These are phyloP conservation scores for Borostomias antarcticus DNA, from an alignment of 2,797 vertebrate genomes.

Conservation along the genomic window DNA sequence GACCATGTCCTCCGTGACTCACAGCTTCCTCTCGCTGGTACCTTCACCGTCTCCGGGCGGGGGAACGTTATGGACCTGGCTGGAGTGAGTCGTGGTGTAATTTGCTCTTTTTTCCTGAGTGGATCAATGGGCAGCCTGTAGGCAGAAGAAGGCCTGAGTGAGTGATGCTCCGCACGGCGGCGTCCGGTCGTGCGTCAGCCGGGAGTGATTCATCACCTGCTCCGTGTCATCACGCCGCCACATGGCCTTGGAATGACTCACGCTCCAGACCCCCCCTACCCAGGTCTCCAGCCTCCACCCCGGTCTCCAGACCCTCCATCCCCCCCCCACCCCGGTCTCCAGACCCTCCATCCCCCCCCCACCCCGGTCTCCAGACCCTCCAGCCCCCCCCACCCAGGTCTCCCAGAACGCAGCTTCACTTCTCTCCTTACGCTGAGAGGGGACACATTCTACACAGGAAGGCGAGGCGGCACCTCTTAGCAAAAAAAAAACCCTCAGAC, in stretches of 20 bases:
- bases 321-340: constrained; percentile 10
- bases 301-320: not conserved
- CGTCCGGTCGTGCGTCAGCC: constrained; percentile 64
- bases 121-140: constrained; percentile 64
- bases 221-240: constrained; percentile 33
- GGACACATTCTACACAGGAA: not conserved
- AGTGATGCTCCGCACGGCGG: constrained; percentile 63
- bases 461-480: not conserved
- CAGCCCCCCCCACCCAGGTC: constrained; percentile 10
- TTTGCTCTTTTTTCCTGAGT: constrained; percentile 54
- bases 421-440: not conserved
- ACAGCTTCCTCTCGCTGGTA: constrained; percentile 31
- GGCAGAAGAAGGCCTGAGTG: constrained; percentile 43
- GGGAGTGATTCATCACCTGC: constrained; percentile 64
- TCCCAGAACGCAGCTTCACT: not conserved
- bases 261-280: constrained; percentile 1
- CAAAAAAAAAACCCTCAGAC: not conserved
- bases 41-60: constrained; percentile 34
- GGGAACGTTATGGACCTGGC: constrained; percentile 49
- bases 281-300: no score
- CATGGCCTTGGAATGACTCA: constrained; percentile 61
- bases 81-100: constrained; percentile 58
- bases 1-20: constrained; percentile 50
- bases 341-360: not conserved
- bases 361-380: constrained; percentile 17